Base-by-base conservation (phyloP, 2,888 invertebrate genomes). In the Eilema griseolum region DNA sequence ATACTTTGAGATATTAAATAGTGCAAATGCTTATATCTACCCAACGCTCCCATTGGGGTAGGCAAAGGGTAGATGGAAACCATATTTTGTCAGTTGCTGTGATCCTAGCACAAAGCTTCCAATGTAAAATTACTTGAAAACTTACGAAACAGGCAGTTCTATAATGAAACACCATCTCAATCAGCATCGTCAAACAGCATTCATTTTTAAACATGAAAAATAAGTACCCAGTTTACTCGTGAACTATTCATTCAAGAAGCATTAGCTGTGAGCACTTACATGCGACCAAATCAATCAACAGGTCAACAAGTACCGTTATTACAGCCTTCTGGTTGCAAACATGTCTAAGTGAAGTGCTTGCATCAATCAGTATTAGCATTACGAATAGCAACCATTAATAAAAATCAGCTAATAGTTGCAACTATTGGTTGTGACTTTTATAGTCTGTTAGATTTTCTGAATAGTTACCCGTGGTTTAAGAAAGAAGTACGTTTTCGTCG, bases 341-440 rank as follows among this genome's bases (percentile, higher is more conserved):
- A 72, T 71, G 16, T 23, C 46, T 28, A 8, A n/a, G 26, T 20
- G 24, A 66, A 33, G 33, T n/a, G 31, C 23, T 12, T 70, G 69
- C 71, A 79, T 80, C 72, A 75, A 79, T 74, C 78, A 75, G 71
- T 65, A 69, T 66, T 70, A 69, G 63, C 73, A 70, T 77, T 73
- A 75, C 64, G 65, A 59, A 52, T 72, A 69, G 72, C 69, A 71
- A 76, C 78, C 74, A 76, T 80, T 74, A 75, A 77, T 76, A 72
- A 24, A 59, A 76, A 72, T 56, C 73, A 68, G 73, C 59, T 72
- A 69, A 77, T 70, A 77, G 60, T 64, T 68, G 67, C 70, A 73
- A 72, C 62, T 67, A 28, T 37, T 61, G 16, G 61, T 61, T 61
- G 61, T 52, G 23, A 61, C 23, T 14, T 12, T 57, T 24, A 14